Conservation (phyloP, 2,888 invertebrate species). For the Drosophila helvetica region DNA sequence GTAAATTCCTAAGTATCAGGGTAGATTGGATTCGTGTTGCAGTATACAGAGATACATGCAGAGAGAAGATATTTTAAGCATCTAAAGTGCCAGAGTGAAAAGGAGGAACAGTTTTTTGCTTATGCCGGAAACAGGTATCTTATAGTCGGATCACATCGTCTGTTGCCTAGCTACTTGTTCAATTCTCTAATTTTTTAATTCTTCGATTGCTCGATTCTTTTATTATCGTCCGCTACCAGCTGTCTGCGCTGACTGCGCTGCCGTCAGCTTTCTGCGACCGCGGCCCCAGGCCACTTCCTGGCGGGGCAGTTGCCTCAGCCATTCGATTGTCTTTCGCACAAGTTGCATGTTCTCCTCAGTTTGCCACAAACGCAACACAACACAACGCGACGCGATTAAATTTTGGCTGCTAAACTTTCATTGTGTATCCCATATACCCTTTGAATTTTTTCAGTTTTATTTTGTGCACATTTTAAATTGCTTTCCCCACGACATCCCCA, state of each 20-base stretch:
- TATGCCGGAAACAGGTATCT: not conserved
- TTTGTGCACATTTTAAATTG: constrained; percentile 61
- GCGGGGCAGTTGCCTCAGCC: constrained; percentile 20
- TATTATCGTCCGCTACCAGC: constrained; percentile 45
- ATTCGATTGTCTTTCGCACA: constrained; percentile 72
- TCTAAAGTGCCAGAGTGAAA: no score
- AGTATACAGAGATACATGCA: no score
- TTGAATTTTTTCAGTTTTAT: constrained; percentile 46
- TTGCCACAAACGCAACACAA: not conserved
- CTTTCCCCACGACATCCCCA: constrained; percentile 1
- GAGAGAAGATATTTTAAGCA: not conserved
- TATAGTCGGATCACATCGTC: not conserved
- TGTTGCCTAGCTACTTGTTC: not conserved
- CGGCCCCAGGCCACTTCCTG: constrained; percentile 24
- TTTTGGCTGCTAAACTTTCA: constrained; percentile 14
- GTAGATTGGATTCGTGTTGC: not conserved
- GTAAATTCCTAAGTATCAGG: constrained; percentile 41
- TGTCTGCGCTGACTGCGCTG: constrained; percentile 9
- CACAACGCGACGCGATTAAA: constrained; percentile 18
- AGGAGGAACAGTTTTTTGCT: no score
- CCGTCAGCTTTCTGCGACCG: constrained; percentile 38
- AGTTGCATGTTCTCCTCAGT: constrained; percentile 61
- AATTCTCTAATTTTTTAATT: constrained; percentile 47
- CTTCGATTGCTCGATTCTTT: constrained; percentile 64
- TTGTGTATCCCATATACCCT: constrained; percentile 11